A percentile compares a stretch with the other conserved stretches of the same genome.
Evolutionary conservation across 2,113 vertebrate species (phyloP).

Genomic region (Leucopternis melanops): DNA sequence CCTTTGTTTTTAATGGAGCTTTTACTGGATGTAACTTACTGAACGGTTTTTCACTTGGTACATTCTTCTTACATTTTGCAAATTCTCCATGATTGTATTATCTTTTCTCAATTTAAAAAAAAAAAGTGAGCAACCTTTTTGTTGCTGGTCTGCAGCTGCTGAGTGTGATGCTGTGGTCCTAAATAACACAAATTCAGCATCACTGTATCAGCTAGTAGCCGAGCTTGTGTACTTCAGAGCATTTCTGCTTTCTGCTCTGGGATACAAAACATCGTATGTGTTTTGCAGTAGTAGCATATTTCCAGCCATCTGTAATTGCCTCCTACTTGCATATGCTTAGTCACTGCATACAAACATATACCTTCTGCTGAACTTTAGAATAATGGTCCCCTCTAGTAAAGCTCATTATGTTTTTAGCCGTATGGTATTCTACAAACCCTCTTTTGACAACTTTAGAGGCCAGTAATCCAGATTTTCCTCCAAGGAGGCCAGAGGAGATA

Average conservation of each 20-base stretch:
- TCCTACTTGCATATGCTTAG: conserved; percentile 65
- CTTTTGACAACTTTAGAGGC: background rate
- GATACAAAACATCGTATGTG: conserved; percentile 63
- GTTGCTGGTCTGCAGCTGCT: background rate
- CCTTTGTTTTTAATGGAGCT: background rate
- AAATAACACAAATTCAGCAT: background rate
- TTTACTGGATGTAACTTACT: background rate
- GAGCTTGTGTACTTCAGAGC: background rate
- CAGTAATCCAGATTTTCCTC: conserved; percentile 1
- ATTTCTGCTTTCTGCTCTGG: conserved; percentile 47
- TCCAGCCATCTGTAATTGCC: conserved; percentile 67
- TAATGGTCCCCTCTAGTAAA: background rate
- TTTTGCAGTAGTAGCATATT: conserved; percentile 68
- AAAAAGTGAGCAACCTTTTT: background rate
- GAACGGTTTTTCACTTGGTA: background rate
- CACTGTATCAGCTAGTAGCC: background rate
- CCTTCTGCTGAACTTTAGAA: conserved; percentile 61
- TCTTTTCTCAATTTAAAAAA: background rate
- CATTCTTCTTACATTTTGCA: background rate
- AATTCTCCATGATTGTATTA: background rate
- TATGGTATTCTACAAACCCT: conserved; percentile 36
- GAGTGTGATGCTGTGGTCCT: background rate
- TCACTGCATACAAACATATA: conserved; percentile 60
- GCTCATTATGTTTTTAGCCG: conserved; percentile 33
- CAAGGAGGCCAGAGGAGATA: background rate